A percentile compares a stretch with the other conserved stretches of the same genome.
Conservation (phyloP, 2,888 invertebrate species). For the Allophyes oxyacanthae region DNA sequence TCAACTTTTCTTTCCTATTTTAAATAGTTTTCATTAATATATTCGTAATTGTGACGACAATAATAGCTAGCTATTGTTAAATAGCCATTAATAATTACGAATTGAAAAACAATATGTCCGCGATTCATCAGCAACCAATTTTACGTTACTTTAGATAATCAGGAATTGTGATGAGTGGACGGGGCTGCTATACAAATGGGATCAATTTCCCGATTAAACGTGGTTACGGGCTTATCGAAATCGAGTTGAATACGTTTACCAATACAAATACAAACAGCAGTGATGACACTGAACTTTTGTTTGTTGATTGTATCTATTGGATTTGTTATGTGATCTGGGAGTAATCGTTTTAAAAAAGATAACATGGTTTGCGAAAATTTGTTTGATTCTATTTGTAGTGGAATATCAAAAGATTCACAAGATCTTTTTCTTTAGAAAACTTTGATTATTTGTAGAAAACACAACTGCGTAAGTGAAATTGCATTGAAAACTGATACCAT, state of each 20-base stretch:
- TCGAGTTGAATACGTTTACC: conserved; percentile 24
- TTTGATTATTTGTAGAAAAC: no score
- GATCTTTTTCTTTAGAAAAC: no score
- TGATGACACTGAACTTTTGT: conserved; percentile 13
- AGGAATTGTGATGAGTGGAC: conserved; percentile 34
- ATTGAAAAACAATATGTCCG: conserved; percentile 7
- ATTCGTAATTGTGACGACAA: no score
- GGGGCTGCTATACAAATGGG: conserved; percentile 27
- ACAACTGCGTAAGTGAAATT: no score
- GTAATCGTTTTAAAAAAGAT: conserved; percentile 15
- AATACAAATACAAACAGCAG: conserved; percentile 23
- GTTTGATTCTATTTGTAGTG: no score
- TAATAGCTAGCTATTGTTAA: no score
- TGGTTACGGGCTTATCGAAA: conserved; percentile 13
- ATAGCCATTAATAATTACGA: not conserved
- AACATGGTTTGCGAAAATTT: not conserved
- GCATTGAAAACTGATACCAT: no score
- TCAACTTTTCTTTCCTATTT: no score
- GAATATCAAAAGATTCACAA: no score
- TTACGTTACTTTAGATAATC: conserved; percentile 34
- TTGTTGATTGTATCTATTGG: conserved; percentile 8
- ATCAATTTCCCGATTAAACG: conserved; percentile 22
- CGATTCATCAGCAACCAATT: conserved; percentile 35
- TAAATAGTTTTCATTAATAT: no score
- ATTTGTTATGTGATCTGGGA: conserved; percentile 12